Evolutionary conservation across 2,113 vertebrate genomes (phyloP).

Genomic region (Axis porcinus): DNA sequence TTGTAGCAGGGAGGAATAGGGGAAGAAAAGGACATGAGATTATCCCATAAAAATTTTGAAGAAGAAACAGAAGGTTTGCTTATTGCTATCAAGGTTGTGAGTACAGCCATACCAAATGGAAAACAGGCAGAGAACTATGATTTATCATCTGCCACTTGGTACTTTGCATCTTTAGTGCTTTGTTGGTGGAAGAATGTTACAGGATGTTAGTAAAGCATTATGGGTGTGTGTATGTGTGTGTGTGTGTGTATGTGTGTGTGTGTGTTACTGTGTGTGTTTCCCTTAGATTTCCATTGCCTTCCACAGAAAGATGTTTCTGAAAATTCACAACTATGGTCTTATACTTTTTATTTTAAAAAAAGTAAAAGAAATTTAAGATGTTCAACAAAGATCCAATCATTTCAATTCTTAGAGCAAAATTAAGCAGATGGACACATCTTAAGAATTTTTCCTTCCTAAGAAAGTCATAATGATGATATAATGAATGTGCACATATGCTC

Average conservation of each 20-base stretch:
- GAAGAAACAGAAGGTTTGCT: conserved; percentile 74
- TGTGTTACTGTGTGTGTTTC: conserved; percentile 3
- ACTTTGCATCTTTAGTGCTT: conserved; percentile 69
- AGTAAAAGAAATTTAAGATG: neutral
- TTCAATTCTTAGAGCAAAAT: conserved; percentile 20
- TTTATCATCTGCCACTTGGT: conserved; percentile 69
- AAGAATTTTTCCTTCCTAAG: neutral
- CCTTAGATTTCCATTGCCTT: conserved; percentile 55
- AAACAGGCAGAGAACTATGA: conserved; percentile 59
- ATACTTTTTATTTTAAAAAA: neutral
- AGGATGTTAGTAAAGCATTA: conserved; percentile 65
- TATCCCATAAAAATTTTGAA: conserved; percentile 63
- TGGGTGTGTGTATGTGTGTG: neutral
- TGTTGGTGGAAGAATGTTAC: conserved; percentile 60
- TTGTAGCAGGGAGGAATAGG: conserved; percentile 38
- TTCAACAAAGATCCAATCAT: neutral
- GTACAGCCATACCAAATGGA: conserved; percentile 54
- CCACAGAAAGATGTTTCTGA: conserved; percentile 59
- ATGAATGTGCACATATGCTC: neutral
- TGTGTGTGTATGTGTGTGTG: neutral
- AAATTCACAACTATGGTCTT: conserved; percentile 15
- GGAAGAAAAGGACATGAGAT: conserved; percentile 63
- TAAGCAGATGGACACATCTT: neutral
- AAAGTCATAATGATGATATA: neutral
- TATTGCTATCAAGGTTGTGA: conserved; percentile 71